These are phyloP conservation scores for Epsilonema sp. DNA, from an alignment of 2,888 invertebrate genomes.

Conservation along the genomic window DNA sequence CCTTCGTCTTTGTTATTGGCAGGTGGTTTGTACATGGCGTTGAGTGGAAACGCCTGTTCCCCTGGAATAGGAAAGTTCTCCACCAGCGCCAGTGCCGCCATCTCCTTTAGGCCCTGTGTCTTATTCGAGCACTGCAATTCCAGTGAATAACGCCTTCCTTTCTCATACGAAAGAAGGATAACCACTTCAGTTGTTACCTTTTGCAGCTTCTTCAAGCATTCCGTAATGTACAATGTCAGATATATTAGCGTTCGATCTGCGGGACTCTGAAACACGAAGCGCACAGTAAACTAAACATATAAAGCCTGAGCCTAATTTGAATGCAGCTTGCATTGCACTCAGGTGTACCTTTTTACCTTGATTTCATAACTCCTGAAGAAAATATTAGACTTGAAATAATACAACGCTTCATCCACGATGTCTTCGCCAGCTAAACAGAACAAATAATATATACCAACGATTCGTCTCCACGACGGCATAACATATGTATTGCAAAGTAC, in stretches of 20 bases:
- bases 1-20: slow-evolving; percentile 55
- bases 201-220: slow-evolving; percentile 81
- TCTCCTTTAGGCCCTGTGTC: slow-evolving; percentile 63
- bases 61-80: slow-evolving; percentile 78
- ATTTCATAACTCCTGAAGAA: slow-evolving; percentile 98
- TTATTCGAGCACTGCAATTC: slow-evolving; percentile 52
- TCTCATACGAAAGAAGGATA: too few relatives aligned
- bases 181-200: slow-evolving; percentile 36
- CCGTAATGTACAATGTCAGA: slow-evolving; percentile 84
- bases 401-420: slow-evolving; percentile 88
- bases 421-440: slow-evolving; percentile 50
- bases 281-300: too few relatives aligned
- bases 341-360: slow-evolving; percentile 49
- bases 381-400: slow-evolving; percentile 94
- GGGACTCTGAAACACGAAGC: slow-evolving; percentile 76
- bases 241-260: slow-evolving; percentile 91
- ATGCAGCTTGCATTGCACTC: too few relatives aligned
- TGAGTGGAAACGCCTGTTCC: slow-evolving; percentile 75
- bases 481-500: not conserved
- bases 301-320: too few relatives aligned
- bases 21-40: slow-evolving; percentile 81
- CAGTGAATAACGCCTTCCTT: not conserved
- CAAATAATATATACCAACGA: slow-evolving; percentile 4
- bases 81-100: slow-evolving; percentile 75
- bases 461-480: slow-evolving; percentile 3